Conservation (phyloP, 2,797 vertebrate species). For the Pelodytes ibericus region DNA sequence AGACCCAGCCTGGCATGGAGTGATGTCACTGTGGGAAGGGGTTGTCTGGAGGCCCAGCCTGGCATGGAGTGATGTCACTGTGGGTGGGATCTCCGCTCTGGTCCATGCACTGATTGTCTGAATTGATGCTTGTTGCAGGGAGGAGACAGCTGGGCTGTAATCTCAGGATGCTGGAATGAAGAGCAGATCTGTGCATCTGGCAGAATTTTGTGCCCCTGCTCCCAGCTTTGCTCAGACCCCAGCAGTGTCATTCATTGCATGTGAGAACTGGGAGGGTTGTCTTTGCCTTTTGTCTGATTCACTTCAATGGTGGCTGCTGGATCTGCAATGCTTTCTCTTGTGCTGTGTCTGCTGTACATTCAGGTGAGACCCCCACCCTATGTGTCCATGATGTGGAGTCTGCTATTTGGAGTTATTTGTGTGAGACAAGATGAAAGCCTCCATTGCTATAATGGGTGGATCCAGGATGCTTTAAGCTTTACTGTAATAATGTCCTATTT, state of each 20-base stretch:
- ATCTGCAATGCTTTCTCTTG: constrained; percentile 5
- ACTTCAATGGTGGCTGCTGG: not conserved
- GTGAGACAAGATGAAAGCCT: no score
- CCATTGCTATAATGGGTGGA: no score
- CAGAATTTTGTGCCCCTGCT: no score
- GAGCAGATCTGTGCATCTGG: not conserved
- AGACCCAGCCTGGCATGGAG: no score
- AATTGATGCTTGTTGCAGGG: not conserved
- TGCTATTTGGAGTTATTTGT: no score
- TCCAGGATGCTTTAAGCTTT: no score
- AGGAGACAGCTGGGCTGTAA: not conserved
- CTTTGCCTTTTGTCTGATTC: constrained; percentile 20
- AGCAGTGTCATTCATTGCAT: not conserved
- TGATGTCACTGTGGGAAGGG: no score
- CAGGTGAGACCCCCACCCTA: constrained; percentile 1
- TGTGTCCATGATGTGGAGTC: no score
- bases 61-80: not conserved
- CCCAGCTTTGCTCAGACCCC: not conserved
- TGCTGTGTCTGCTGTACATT: constrained; percentile 14
- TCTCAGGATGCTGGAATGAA: not conserved
- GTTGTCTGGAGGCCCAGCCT: no score
- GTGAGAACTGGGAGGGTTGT: not conserved
- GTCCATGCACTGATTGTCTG: constrained; percentile 6
- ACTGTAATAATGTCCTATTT: no score
- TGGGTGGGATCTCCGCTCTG: not conserved